Base-by-base conservation (phyloP, 2,797 vertebrate genomes). In the Menidia menidia region DNA sequence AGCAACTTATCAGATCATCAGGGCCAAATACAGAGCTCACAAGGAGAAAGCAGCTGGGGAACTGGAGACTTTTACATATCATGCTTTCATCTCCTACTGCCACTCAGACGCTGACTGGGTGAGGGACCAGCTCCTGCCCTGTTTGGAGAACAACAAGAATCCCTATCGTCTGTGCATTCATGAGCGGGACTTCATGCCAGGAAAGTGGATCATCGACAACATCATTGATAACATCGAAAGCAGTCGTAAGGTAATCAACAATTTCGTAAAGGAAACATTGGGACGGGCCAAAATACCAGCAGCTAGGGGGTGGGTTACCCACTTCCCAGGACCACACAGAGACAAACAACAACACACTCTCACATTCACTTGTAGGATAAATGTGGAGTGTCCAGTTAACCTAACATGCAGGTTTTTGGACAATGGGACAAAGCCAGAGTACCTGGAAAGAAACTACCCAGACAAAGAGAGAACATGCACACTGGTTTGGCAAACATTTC, bases 221-320 rank as follows among this genome's bases (percentile, higher is more conserved):
- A 97, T 97, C 66, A 96, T 96, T n/a, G 95, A 96, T 18, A 96
- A 95, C 87, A 96, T 96, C 1, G 96, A 97, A 84, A 93, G 57
- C 79, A 97, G 96, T 73, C 86, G 73, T 7, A 96, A 97, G 93
- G 92, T 96, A 52, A 86, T 6, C 0, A 52, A 18, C 47, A 55
- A 42, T 60, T 61, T 33, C 62, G 6, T 4, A 32, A 64, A 39
- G 19, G 4, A 47, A 41, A 9, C 9, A 55, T 10, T 31, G 8
- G 4, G 16, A 19, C 1, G n/a, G 16, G 60, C 10, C 2, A 48
- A 13, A 6, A 57, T 15, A 48, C 33, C 13, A 33, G 14, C 14
- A 44, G n/a, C 45, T 42, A 18, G 25, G 25, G 25, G 25, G 25
- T 25, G 25, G 25, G 25, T 25, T 25, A 25, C 25, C 1, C 25